Evolutionary conservation across 2,797 vertebrate species (phyloP), one percentile per base, ranked within the genome.

Genomic region (Danio aesculapii): DNA sequence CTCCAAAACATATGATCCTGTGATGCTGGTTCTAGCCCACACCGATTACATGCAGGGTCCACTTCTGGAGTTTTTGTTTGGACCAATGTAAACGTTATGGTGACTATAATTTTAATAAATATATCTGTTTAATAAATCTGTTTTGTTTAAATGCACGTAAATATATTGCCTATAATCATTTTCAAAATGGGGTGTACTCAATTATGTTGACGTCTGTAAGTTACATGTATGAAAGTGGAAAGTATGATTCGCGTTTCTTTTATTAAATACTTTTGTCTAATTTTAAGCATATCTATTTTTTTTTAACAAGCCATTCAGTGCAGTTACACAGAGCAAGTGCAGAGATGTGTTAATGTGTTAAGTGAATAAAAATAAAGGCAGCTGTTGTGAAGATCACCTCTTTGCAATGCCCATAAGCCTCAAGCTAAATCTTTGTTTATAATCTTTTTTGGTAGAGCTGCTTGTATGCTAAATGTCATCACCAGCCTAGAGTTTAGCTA

Each of bases 391-490:
- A 49, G 66, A 78, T 69, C 16, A 17, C 52, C 52, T 68, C 21
- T 58, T 68, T 17, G 53, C 43, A 39, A 68, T 41, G 6, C 46
- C 59, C 3, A 6, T 19, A 69, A 59, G 52, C 66, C 55, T 43
- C 50, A 78, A 70, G 76, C 43, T 52, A 59, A 39, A 68, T 61
- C 55, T 70, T 70, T 43, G 46, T 70, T 68, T 61, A 50, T 70
- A 78, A 78, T 70, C 17, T 50, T 50, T 53, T 41, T 75, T 44
- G 57, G 43, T 41, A 49, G 58, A 62, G 44, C 57, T 49, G 57
- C 72, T 75, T 62, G 57, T 6, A 62, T 49, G 13, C 17, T 61
- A 61, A 30, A 61, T 2, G 43, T 41, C 46, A 77, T 50, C 13
- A 55, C 10, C 6, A 21, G 14, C 13, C 52, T 59, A 68, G 75